Base-by-base conservation (phyloP, 1,140 invertebrate genomes). In the Ceratitis capitata region DNA sequence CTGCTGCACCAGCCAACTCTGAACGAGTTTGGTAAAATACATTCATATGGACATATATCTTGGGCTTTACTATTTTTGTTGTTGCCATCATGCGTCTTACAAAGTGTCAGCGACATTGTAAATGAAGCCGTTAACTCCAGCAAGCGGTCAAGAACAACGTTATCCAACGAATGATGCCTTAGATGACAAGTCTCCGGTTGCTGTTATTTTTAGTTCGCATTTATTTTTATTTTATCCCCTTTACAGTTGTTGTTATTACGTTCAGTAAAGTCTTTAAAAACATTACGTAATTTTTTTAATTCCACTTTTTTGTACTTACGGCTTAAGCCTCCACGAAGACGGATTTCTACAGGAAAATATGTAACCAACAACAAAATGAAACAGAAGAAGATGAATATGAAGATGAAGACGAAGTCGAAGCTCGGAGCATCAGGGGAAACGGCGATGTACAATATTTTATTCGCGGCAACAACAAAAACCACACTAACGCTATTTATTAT, bases 71-170 rank as follows among this genome's bases (percentile, higher is more conserved):
- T 74, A 0, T 10, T 78, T 35, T 45, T 78, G 69, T 39, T 78
- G 39, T 78, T 45, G 42, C 19, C 6, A 7, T 69, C 39, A 29
- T 69, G 32, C 14, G 61, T 26, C 39, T n/a, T 39, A 78, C 69
- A 78, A 78, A 78, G 69, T 78, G 69, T 78, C 69, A 78, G 69
- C 69, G n/a, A 45, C 69, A 78, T 78, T 45, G 69, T 78, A 45
- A 78, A 78, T 78, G 39, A 78, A 78, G 45, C 69, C 69, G 69
- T 78, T 78, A 78, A 78, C 69, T 78, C 69, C 69, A 78, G 7
- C 39, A n/a, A 64, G n/a, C n/a, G n/a, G n/a, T n/a, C 61, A n/a
- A 64, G 5, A 56, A 56, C 69, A 32, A 78, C 39, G 19, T 78
- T 45, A 78, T 78, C 69, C 69, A 78, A 78, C 69, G 69, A 39